Evolutionary conservation across 2,797 vertebrate genomes (phyloP), one percentile per base, ranked within the genome.

Genomic region (Cephalopachus bancanus): DNA sequence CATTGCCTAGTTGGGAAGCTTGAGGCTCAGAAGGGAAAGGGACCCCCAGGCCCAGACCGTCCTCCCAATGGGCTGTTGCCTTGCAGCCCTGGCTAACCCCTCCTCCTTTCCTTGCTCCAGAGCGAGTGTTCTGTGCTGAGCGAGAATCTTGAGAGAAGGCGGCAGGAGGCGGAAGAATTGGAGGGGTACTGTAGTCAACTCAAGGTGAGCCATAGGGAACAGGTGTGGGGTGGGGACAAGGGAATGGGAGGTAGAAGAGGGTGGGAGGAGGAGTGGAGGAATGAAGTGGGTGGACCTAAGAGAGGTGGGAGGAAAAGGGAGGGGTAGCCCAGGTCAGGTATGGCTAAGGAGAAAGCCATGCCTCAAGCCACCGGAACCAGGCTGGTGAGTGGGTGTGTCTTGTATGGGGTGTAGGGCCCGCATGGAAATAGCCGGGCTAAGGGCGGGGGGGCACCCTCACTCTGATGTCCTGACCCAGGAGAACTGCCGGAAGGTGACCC

Each of bases 401-500:
- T 3, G 16, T 1, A 2, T 1, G 57, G 30, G 87, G 53, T 28
- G 0, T 1, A 55, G 69, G 53, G 33, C 20, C 59, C 57, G 8
- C 15, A 22, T 8, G 33, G 65, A 78, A 89, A 75, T 4, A 57
- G 26, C 3, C 0, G 65, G 71, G 55, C 60, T 20, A 24, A 81
- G 84, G 93, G 57, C 20, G 1, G 9, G 59, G 53, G 85, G 72
- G 65, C 20, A 3, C 57, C 85, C 86, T 33, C 1, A 65, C 89
- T 75, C 95, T 85, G 96, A 83, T 97, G 76, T 97, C 74, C 96
- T 85, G 92, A 96, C 86, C 79, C 96, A 98, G 98, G 98, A 98
- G 96, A 98, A 97, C 90, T 98, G 98, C 93, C 92, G 95, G 93
- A 98, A 98, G 95, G 98, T 98, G 92, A 98, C 98, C 57, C 96